These are phyloP conservation scores for Nycteola revayana DNA, from an alignment of 2,888 invertebrate genomes.

Conservation along the genomic window DNA sequence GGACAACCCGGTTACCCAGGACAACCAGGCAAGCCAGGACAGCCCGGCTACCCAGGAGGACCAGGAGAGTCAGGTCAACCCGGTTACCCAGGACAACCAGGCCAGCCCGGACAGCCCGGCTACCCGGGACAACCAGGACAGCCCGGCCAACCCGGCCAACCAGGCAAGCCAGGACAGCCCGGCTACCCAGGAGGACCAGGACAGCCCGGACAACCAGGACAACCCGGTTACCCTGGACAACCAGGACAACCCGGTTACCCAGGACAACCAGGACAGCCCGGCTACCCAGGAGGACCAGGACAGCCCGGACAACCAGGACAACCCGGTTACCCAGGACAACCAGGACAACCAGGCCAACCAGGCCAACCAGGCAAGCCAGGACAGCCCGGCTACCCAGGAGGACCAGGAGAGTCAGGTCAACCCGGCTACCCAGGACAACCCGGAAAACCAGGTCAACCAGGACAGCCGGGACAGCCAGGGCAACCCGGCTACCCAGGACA, in stretches of 20 bases:
- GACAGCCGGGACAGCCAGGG: slow-evolving; percentile 40
- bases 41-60: slow-evolving; percentile 15
- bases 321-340: slow-evolving; percentile 46
- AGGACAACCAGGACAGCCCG: slow-evolving; percentile 4
- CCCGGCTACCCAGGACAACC: slow-evolving; percentile 34
- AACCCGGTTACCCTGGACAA: slow-evolving; percentile 5
- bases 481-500: slow-evolving; percentile 28
- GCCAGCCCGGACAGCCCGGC: slow-evolving; percentile 33
- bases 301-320: slow-evolving; percentile 51
- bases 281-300: slow-evolving; percentile 6
- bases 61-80: slow-evolving; percentile 17
- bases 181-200: slow-evolving; percentile 3
- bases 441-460: slow-evolving; percentile 30
- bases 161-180: slow-evolving; percentile 1
- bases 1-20: slow-evolving; percentile 35
- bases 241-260: slow-evolving; percentile 7
- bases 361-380: slow-evolving; percentile 39
- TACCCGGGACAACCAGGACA: slow-evolving; percentile 9
- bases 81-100: slow-evolving; percentile 18
- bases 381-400: slow-evolving; percentile 25
- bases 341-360: slow-evolving; percentile 37
- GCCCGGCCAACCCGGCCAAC: slow-evolving; percentile 3
- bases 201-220: slow-evolving; percentile 2
- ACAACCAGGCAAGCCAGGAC: slow-evolving; percentile 18
- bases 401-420: slow-evolving; percentile 16